Evolutionary conservation across 2,888 invertebrate genomes (phyloP).

Genomic region (Platycnemis pennipes): DNA sequence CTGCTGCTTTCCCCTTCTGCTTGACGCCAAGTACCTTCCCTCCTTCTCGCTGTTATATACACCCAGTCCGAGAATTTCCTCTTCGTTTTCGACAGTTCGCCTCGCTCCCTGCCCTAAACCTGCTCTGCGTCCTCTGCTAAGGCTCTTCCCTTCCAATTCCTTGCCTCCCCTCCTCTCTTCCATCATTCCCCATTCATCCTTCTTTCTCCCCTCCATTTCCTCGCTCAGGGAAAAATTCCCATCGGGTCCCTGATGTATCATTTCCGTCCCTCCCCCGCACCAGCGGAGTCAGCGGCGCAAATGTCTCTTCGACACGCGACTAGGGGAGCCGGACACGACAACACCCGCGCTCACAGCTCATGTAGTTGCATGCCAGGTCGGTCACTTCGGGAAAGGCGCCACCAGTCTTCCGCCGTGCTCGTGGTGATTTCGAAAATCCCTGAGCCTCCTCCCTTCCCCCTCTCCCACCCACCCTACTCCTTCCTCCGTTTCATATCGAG

Average conservation of each 20-base stretch:
- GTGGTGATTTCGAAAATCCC: conserved; percentile 33
- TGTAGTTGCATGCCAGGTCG: conserved; percentile 51
- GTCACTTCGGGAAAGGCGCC: conserved; percentile 59
- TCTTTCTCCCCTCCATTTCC: conserved; percentile 31
- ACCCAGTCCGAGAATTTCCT: neutral
- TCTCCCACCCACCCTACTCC: neutral
- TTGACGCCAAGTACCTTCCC: neutral
- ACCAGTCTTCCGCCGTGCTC: conserved; percentile 51
- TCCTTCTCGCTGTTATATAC: neutral
- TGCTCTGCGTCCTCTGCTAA: neutral
- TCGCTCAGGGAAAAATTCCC: neutral
- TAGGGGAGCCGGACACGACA: neutral
- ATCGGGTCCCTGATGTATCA: conserved; percentile 56
- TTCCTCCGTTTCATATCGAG: neutral
- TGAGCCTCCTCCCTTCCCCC: neutral
- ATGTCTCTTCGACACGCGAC: conserved; percentile 63
- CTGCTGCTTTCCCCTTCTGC: neutral
- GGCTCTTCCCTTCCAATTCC: neutral
- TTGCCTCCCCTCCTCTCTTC: neutral
- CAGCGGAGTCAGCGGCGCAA: neutral
- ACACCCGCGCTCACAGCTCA: conserved; percentile 42
- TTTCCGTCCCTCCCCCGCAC: conserved; percentile 13
- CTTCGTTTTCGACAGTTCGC: neutral
- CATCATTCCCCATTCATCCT: conserved; percentile 14
- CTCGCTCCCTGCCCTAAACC: neutral